These are phyloP conservation scores for Gallinago paraguaiae DNA, from an alignment of 2,113 vertebrate genomes.

Conservation along the genomic window DNA sequence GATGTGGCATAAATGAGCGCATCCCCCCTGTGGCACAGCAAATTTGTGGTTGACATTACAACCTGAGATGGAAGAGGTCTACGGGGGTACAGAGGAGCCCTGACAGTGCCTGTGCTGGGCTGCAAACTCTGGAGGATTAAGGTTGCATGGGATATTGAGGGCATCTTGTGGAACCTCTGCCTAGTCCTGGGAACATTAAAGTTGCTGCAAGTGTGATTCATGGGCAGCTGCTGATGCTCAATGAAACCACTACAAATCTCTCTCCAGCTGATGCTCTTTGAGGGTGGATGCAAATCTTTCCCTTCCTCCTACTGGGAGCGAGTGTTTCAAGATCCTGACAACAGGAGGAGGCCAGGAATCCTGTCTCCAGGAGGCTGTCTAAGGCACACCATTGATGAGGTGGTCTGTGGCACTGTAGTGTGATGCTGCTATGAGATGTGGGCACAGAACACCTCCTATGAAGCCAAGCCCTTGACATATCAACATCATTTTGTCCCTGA, in stretches of 20 bases:
- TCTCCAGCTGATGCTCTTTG: neutral
- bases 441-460: neutral
- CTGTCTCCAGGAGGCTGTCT: neutral
- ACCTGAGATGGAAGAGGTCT: neutral
- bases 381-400: neutral
- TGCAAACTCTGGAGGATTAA: neutral
- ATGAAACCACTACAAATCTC: neutral
- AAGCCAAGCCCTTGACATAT: neutral
- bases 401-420: neutral
- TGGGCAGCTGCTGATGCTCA: neutral
- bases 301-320: neutral
- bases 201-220: neutral
- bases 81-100: neutral
- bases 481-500: neutral
- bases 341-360: neutral
- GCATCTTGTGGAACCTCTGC: neutral
- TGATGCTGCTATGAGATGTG: neutral
- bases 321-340: neutral
- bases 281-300: neutral
- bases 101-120: neutral
- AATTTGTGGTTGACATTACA: neutral
- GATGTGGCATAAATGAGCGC: accelerated
- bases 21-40: accelerated
- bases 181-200: neutral
- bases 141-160: neutral